Percentiles rank a stretch among this genome's conserved stretches.
phyloP scores from a whole-genome alignment of 2,113 vertebrate species.

The Cichladusa arquata region DNA sequence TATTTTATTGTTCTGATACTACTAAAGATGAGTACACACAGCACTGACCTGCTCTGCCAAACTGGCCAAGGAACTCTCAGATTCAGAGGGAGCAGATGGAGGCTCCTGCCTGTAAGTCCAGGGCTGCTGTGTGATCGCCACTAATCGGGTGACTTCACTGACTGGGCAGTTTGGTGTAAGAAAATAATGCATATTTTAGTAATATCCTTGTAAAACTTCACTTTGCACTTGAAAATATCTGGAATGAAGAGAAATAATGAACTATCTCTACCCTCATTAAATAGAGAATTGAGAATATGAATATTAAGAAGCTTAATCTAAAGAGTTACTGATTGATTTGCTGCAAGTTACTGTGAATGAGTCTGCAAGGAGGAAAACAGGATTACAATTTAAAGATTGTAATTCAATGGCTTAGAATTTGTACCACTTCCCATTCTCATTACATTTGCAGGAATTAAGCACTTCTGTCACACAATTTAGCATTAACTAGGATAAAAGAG shows the following conservation, averaged over 20 bases:
- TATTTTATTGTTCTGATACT: background rate
- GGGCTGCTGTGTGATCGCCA: background rate
- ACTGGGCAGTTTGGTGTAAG: background rate
- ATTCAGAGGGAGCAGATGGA: background rate
- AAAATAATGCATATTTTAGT: background rate
- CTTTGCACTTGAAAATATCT: background rate
- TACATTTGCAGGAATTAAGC: constrained; percentile 9
- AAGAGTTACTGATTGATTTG: background rate
- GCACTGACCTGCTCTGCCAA: background rate
- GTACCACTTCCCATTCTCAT: background rate
- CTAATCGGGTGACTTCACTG: background rate
- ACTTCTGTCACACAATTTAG: background rate
- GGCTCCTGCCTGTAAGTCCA: background rate
- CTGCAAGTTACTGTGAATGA: background rate
- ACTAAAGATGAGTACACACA: background rate
- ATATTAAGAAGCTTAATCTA: background rate
- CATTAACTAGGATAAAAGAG: background rate
- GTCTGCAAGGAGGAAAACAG: constrained; percentile 13
- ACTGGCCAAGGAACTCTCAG: background rate
- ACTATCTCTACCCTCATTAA: background rate
- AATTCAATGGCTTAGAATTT: background rate
- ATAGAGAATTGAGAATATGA: background rate
- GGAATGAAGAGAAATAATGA: background rate
- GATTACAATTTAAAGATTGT: background rate
- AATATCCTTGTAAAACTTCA: background rate